Conservation (phyloP, 2,888 invertebrate species). For the Cantharis nigra region DNA sequence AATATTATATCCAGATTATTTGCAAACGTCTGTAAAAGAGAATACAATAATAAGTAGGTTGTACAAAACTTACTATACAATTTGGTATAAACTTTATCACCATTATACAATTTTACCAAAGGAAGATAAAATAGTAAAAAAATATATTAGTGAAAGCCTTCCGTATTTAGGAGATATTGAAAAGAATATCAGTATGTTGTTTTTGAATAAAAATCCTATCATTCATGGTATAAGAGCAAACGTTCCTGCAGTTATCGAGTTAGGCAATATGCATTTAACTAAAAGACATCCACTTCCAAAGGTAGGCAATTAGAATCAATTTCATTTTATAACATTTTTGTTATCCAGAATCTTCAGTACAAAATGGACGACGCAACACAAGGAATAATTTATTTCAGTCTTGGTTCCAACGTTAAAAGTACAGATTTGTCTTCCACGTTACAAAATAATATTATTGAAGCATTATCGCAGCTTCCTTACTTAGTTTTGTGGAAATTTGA, state of each 20-base stretch:
- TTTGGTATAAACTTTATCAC: slow-evolving; percentile 40
- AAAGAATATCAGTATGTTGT: slow-evolving; percentile 45
- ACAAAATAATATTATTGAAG: slow-evolving; percentile 45
- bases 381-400: slow-evolving; percentile 53
- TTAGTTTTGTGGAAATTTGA: slow-evolving; percentile 57
- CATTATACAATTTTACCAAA: slow-evolving; percentile 38
- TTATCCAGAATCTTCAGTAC: slow-evolving; percentile 47
- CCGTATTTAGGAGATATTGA: slow-evolving; percentile 47
- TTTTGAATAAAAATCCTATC: slow-evolving; percentile 47
- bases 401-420: slow-evolving; percentile 54
- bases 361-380: slow-evolving; percentile 48
- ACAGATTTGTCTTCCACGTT: slow-evolving; percentile 46
- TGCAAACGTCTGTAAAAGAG: not conserved
- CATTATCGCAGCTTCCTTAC: slow-evolving; percentile 52
- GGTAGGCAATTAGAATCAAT: slow-evolving; percentile 36
- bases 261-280: slow-evolving; percentile 45
- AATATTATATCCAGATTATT: slow-evolving; percentile 45
- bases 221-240: slow-evolving; percentile 45
- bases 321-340: not conserved
- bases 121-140: slow-evolving; percentile 42
- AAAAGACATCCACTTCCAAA: slow-evolving; percentile 41
- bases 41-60: slow-evolving; percentile 28
- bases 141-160: slow-evolving; percentile 47
- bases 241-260: slow-evolving; percentile 45
- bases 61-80: slow-evolving; percentile 39